Evolutionary conservation across 1,140 invertebrate genomes (phyloP), one percentile per base, ranked within the genome.

Genomic region (Muscidifurax raptorellus): DNA sequence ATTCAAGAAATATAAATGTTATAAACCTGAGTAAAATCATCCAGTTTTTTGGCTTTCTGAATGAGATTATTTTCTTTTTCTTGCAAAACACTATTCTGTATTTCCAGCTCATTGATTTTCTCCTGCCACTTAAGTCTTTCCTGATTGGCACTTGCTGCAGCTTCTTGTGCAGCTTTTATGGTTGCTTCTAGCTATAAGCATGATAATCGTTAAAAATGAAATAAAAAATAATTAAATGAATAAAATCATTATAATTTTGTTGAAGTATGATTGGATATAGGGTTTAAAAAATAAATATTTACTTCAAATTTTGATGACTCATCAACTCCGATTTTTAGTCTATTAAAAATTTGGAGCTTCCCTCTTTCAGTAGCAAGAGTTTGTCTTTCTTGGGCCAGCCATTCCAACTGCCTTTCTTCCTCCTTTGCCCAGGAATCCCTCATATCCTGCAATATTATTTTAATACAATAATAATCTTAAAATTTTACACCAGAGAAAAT

Each of bases 391-490:
- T 90, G 85, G 71, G 85, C 77, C 40, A 93, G 82, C 52, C 86
- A 71, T 84, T 89, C 88, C 28, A 90, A 59, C 75, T 92, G 90
- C 80, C 85, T 90, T n/a, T 90, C 86, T 86, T 92, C 89, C 83
- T 92, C 90, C 81, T 91, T 90, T 3, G 88, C 80, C 91, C 90
- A 92, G 36, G 89, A 82, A 83, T 92, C 92, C 85, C 90, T 92
- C 64, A 90, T 86, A 27, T 76, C 47, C 91, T 92, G 47, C 15
- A 69, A 77, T 69, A 59, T 22, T 59, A 22, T 59, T 59, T 59
- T 69, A 69, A 13, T 27, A 69, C 7, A 69, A 69, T 28, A 69
- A 69, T 28, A 7, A 40, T 64, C 15, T 64, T 64, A n/a, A 64
- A 64, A 64, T 69, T 13, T 69, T 9, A 1, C 25, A 66, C 18